These are phyloP conservation scores for Brachyptera risi DNA, from an alignment of 2,888 invertebrate species.

Conservation along the genomic window DNA sequence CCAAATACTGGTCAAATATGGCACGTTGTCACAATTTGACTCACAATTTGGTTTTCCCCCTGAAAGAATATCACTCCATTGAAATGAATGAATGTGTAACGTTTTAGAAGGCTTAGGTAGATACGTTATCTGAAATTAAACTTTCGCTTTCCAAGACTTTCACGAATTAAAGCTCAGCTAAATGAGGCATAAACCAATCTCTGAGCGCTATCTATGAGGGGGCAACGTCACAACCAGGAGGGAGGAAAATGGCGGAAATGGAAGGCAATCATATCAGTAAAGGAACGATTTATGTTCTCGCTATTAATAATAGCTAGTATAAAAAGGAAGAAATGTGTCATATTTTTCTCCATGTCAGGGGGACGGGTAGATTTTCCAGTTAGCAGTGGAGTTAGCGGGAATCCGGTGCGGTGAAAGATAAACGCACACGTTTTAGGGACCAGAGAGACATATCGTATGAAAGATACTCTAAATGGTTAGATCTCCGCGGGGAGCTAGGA, in stretches of 20 bases:
- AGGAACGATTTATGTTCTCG: constrained; percentile 6
- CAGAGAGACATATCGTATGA: background rate
- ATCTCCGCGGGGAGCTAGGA: background rate
- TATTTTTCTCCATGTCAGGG: background rate
- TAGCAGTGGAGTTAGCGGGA: background rate
- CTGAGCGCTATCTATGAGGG: background rate
- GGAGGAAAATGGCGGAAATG: too few species aligned
- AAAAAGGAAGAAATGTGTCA: constrained; percentile 15
- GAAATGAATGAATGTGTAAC: too few species aligned
- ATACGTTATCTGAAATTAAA: too few species aligned
- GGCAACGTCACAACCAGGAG: too few species aligned
- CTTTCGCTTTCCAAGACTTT: too few species aligned
- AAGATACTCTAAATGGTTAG: constrained; percentile 14
- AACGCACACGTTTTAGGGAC: constrained; percentile 8
- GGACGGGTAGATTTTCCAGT: constrained; percentile 5
- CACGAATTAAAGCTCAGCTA: too few species aligned
- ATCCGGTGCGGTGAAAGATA: constrained; percentile 13
- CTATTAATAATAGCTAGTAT: constrained; percentile 13
- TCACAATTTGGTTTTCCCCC: too few species aligned
- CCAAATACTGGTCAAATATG: too few species aligned
- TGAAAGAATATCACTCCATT: too few species aligned
- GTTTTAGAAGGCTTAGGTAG: too few species aligned
- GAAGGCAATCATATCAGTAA: constrained; percentile 1
- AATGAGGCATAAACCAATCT: constrained; percentile 5
- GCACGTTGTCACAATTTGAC: too few species aligned